Evolutionary conservation across 1,140 invertebrate species (phyloP).

Genomic region (Drosophila nannoptera): DNA sequence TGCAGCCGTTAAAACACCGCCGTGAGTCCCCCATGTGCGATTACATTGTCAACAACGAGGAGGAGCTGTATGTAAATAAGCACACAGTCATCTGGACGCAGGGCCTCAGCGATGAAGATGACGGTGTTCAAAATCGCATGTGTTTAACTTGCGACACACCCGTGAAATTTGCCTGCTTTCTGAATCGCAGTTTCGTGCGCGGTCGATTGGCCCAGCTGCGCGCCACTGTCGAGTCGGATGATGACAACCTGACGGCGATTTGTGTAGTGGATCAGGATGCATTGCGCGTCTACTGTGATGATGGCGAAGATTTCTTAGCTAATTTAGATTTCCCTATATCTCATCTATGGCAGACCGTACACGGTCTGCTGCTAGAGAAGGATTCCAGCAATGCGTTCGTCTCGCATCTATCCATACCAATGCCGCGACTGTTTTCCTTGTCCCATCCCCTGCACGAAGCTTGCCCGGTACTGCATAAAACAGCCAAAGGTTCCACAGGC

Average conservation of each 20-base stretch:
- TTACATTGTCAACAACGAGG: slow-evolving; percentile 82
- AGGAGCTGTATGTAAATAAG: slow-evolving; percentile 93
- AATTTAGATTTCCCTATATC: slow-evolving; percentile 91
- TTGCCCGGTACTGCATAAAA: slow-evolving; percentile 88
- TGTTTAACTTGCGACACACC: slow-evolving; percentile 90
- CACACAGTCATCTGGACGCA: slow-evolving; percentile 89
- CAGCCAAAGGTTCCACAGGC: slow-evolving; percentile 66
- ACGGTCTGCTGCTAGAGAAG: slow-evolving; percentile 88
- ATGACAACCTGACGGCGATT: slow-evolving; percentile 63
- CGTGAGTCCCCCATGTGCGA: slow-evolving; percentile 68
- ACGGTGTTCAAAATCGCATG: slow-evolving; percentile 80
- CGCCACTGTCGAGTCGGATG: slow-evolving; percentile 48
- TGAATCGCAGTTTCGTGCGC: slow-evolving; percentile 83
- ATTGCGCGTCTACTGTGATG: slow-evolving; percentile 87
- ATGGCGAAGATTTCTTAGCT: slow-evolving; percentile 90
- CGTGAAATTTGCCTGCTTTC: slow-evolving; percentile 90
- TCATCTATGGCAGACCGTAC: slow-evolving; percentile 87
- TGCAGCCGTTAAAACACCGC: slow-evolving; percentile 32
- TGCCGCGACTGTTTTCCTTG: slow-evolving; percentile 89
- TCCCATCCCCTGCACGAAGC: slow-evolving; percentile 94
- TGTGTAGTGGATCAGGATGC: slow-evolving; percentile 83
- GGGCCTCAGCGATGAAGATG: slow-evolving; percentile 61
- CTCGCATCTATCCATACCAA: slow-evolving; percentile 67
- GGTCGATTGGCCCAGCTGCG: slow-evolving; percentile 79
- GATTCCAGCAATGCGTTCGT: slow-evolving; percentile 76